Conservation (phyloP, 2,888 invertebrate species). For the Pandemis cinnamomeana region DNA sequence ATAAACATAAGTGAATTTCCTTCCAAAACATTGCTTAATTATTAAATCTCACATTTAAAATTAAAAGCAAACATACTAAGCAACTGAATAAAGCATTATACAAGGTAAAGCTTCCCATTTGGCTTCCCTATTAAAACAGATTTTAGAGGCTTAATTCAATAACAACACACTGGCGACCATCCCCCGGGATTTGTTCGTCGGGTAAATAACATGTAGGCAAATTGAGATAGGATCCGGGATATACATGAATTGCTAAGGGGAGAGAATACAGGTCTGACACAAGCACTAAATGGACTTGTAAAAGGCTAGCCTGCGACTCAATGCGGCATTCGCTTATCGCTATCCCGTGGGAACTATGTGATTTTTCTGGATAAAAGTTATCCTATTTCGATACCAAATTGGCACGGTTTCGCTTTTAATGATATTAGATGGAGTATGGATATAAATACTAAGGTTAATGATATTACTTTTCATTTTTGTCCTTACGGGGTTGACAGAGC, state of each 20-base stretch:
- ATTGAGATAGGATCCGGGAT: conserved; percentile 17
- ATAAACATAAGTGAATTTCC: too few relatives aligned
- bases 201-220: conserved; percentile 32
- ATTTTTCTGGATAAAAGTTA: neutral
- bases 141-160: conserved; percentile 33
- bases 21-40: too few relatives aligned
- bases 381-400: too few relatives aligned
- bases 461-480: too few relatives aligned
- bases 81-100: neutral
- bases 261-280: conserved; percentile 11
- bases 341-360: neutral
- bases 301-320: neutral
- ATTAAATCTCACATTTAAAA: too few relatives aligned
- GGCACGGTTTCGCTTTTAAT: too few relatives aligned
- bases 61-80: neutral
- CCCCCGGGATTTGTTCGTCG: neutral
- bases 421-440: too few relatives aligned
- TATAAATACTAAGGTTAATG: too few relatives aligned
- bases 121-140: conserved; percentile 22
- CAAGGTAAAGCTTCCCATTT: conserved; percentile 8
- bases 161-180: conserved; percentile 5
- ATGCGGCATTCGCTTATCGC: too few relatives aligned
- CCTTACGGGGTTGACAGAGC: too few relatives aligned
- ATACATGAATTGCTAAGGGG: neutral
- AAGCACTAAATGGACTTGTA: neutral